A percentile compares a stretch with the other conserved stretches of the same genome.
Conservation (phyloP, 2,888 invertebrate genomes). For the Atethmia centrago region DNA sequence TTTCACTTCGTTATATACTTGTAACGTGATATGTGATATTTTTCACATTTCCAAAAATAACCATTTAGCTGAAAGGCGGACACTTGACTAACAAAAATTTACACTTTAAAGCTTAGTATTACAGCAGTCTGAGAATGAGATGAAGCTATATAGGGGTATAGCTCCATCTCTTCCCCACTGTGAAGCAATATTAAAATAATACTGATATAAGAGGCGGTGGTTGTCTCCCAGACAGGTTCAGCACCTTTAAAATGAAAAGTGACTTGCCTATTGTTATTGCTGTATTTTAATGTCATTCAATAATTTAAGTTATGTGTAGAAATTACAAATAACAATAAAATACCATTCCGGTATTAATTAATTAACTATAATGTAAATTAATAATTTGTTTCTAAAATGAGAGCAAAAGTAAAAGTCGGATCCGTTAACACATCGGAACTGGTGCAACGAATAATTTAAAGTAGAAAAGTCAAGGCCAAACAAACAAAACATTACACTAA, state of each 20-base stretch:
- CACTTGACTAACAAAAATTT: too few relatives aligned
- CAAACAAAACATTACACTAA: slow-evolving; percentile 22
- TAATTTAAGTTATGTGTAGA: neutral
- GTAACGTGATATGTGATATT: too few relatives aligned
- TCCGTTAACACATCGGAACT: slow-evolving; percentile 29
- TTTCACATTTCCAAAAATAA: too few relatives aligned
- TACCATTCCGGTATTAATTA: neutral
- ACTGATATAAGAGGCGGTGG: neutral
- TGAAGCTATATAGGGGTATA: too few relatives aligned
- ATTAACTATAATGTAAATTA: neutral
- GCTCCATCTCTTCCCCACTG: too few relatives aligned
- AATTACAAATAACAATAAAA: neutral
- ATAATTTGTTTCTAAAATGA: slow-evolving; percentile 9
- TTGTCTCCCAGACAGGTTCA: too few relatives aligned
- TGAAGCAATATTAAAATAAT: too few relatives aligned
- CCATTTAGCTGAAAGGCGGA: too few relatives aligned
- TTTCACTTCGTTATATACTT: too few relatives aligned
- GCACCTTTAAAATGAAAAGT: neutral
- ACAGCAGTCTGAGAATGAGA: too few relatives aligned
- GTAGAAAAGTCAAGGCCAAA: slow-evolving; percentile 30
- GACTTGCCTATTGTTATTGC: neutral
- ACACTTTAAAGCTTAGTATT: too few relatives aligned
- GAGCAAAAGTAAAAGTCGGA: slow-evolving; percentile 29
- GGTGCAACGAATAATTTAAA: slow-evolving; percentile 16
- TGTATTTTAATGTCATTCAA: neutral